phyloP scores from a whole-genome alignment of 2,888 invertebrate species.

The Apodemia hepburni region DNA sequence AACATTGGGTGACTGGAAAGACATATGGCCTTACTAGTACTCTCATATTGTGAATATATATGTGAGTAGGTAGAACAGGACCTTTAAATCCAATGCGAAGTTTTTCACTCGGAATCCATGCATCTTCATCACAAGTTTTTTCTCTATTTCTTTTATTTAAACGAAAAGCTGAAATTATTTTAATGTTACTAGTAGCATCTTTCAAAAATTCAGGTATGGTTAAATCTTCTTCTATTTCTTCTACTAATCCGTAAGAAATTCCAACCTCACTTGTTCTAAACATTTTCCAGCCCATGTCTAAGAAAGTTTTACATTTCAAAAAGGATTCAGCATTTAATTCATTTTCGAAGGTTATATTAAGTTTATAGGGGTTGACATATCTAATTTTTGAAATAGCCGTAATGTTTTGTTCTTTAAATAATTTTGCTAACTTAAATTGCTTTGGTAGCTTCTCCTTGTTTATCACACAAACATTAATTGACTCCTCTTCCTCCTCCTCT shows the following conservation, averaged over 20 bases:
- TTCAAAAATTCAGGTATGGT: neutral
- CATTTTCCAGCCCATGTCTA: neutral
- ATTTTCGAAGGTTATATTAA: neutral
- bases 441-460: neutral
- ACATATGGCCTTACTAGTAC: neutral
- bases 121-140: neutral
- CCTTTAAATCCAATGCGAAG: constrained; percentile 13
- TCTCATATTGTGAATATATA: neutral
- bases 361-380: neutral
- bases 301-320: neutral
- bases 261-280: neutral
- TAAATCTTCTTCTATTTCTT: neutral
- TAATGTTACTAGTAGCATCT: neutral
- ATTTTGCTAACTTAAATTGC: neutral
- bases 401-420: neutral
- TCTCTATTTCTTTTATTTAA: neutral
- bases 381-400: neutral
- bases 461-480: neutral
- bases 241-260: neutral
- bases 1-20: constrained; percentile 8
- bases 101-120: constrained; percentile 5
- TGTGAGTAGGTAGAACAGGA: neutral
- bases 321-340: neutral
- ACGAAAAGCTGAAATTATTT: neutral
- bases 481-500: neutral